Conservation (phyloP, 2,113 vertebrate genomes). For the Limanda limanda region DNA sequence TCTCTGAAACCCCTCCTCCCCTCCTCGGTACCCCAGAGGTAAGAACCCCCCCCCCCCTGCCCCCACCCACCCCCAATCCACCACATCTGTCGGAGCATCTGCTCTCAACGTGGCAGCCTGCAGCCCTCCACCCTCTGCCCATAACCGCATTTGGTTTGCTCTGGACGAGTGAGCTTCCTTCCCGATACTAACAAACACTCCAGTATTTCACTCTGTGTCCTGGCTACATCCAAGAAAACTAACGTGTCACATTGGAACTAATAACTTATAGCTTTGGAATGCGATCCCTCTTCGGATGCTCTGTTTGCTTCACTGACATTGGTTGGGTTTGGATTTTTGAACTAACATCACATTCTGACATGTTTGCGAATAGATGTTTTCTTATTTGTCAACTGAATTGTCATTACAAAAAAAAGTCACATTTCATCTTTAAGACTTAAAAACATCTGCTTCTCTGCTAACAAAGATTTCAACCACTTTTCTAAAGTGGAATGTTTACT, state of each 20-base stretch:
- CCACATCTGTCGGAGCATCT: slow-evolving; percentile 44
- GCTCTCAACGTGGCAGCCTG: slow-evolving; percentile 61
- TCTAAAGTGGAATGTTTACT: too few relatives aligned
- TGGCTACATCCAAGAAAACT: slow-evolving; percentile 49
- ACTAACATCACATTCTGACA: too few relatives aligned
- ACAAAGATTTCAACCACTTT: too few relatives aligned
- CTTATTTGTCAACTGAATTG: too few relatives aligned
- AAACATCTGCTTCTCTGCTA: too few relatives aligned
- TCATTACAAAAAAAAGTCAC: too few relatives aligned
- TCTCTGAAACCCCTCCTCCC: slow-evolving; percentile 76
- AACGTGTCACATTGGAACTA: background rate
- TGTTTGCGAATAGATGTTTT: too few relatives aligned
- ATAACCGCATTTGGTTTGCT: slow-evolving; percentile 45
- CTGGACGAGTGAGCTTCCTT: slow-evolving; percentile 37
- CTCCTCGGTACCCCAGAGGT: slow-evolving; percentile 77
- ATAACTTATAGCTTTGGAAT: background rate
- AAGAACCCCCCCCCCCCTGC: slow-evolving; percentile 58
- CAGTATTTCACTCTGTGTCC: slow-evolving; percentile 23
- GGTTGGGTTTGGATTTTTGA: too few relatives aligned
- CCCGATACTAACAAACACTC: slow-evolving; percentile 56
- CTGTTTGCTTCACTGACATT: background rate
- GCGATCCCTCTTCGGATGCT: background rate
- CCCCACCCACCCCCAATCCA: background rate
- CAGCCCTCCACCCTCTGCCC: slow-evolving; percentile 54
- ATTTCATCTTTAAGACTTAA: too few relatives aligned